phyloP scores from a whole-genome alignment of 2,797 vertebrate genomes.

The Arctocebus calabarensis region DNA sequence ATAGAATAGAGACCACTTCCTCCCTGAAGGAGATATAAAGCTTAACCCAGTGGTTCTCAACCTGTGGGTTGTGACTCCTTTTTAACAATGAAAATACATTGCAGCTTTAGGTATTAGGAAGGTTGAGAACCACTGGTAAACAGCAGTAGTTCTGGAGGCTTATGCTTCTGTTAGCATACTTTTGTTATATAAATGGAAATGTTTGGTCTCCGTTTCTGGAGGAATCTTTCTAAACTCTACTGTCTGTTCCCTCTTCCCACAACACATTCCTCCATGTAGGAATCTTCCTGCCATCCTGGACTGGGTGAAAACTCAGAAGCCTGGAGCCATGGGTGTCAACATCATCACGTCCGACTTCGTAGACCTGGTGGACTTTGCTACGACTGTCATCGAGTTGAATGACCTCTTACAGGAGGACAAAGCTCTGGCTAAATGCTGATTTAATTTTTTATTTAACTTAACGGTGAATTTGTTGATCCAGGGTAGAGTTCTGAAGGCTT shows the following conservation, averaged over 20 bases:
- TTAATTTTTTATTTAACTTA: slow-evolving; percentile 31
- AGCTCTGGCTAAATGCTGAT: slow-evolving; percentile 83
- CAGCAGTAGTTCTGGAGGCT: not conserved
- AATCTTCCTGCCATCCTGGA: slow-evolving; percentile 97
- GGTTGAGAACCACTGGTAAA: no score
- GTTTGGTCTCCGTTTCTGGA: not conserved
- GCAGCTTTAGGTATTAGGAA: no score
- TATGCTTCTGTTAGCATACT: not conserved
- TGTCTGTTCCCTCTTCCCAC: not conserved
- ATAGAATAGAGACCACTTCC: not conserved
- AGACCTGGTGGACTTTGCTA: slow-evolving; percentile 97
- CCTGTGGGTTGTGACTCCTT: no score
- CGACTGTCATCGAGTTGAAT: slow-evolving; percentile 95
- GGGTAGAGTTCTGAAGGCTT: slow-evolving; percentile 65
- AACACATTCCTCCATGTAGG: slow-evolving; percentile 85
- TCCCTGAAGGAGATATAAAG: not conserved
- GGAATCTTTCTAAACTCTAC: not conserved
- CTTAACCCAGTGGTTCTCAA: not conserved
- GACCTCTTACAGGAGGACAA: slow-evolving; percentile 89
- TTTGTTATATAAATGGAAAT: not conserved
- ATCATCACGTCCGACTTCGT: slow-evolving; percentile 99
- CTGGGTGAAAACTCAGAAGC: slow-evolving; percentile 96
- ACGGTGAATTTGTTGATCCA: slow-evolving; percentile 62
- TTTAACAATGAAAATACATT: no score
- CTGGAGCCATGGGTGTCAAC: slow-evolving; percentile 95